Evolutionary conservation across 2,113 vertebrate genomes (phyloP).

Genomic region (Tychaedon coryphoeus): DNA sequence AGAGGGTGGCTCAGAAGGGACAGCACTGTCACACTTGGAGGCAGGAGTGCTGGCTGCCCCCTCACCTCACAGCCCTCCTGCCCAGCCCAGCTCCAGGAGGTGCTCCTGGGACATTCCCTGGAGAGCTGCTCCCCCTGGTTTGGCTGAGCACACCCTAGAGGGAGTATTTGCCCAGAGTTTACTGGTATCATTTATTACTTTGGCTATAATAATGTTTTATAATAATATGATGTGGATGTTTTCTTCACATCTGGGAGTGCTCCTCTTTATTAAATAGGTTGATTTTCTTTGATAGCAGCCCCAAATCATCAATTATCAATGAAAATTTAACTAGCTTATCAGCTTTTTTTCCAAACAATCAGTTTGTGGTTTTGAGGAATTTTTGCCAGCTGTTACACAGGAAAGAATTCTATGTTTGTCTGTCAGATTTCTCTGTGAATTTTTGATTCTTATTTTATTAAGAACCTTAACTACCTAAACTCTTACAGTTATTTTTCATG

Average conservation of each 20-base stretch:
- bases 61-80: not conserved
- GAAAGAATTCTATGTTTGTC: not conserved
- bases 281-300: not conserved
- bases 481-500: not conserved
- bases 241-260: not conserved
- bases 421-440: not conserved
- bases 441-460: not conserved
- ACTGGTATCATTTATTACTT: not conserved
- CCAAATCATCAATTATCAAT: not conserved
- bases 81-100: not conserved
- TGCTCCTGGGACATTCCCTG: rapidly evolving
- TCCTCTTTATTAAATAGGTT: not conserved
- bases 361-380: not conserved
- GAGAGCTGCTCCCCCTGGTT: rapidly evolving
- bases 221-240: not conserved
- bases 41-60: not conserved
- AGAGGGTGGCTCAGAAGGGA: not conserved
- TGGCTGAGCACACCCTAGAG: too few relatives aligned
- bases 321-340: not conserved
- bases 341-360: not conserved
- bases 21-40: rapidly evolving
- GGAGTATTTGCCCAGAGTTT: not conserved
- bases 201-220: not conserved
- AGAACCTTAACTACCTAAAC: not conserved
- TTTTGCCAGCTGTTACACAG: not conserved